Evolutionary conservation across 30 jellyfish, hydroid and myxozoan species (phyloP).

Genomic region (Morbakka virulenta): DNA sequence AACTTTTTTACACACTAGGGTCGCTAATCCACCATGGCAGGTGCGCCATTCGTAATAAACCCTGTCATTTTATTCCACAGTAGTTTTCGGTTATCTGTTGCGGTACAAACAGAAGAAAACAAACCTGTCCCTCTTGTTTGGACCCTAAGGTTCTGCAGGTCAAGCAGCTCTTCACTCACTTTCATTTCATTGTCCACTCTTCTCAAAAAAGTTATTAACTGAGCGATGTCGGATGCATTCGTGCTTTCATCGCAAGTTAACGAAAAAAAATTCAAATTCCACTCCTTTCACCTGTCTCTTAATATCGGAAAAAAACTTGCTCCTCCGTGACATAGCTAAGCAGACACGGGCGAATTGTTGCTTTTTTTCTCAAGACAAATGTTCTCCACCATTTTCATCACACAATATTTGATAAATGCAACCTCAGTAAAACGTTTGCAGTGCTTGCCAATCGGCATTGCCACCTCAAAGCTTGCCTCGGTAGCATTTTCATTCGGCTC

Average conservation of each 20-base stretch:
- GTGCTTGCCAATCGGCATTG: neutral
- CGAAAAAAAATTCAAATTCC: neutral
- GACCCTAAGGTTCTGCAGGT: neutral
- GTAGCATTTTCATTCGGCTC: no score
- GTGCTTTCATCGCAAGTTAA: no score
- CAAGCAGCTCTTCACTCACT: slow-evolving; percentile 10
- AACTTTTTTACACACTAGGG: neutral
- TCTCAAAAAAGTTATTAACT: neutral
- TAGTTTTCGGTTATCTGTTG: neutral
- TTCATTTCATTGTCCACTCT: neutral
- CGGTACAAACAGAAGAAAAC: neutral
- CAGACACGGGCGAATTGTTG: neutral
- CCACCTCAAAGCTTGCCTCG: neutral
- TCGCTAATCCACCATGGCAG: neutral
- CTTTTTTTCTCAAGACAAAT: neutral
- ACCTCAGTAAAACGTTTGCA: neutral
- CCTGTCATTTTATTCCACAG: neutral
- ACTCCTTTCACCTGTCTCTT: neutral
- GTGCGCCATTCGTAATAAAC: neutral
- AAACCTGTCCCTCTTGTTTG: neutral
- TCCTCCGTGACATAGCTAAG: neutral
- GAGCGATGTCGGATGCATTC: slow-evolving; percentile 11
- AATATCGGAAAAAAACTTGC: neutral
- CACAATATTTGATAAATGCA: neutral
- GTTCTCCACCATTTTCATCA: neutral